Base-by-base conservation (phyloP, 1,140 invertebrate species). In the Cyclina sinensis region DNA sequence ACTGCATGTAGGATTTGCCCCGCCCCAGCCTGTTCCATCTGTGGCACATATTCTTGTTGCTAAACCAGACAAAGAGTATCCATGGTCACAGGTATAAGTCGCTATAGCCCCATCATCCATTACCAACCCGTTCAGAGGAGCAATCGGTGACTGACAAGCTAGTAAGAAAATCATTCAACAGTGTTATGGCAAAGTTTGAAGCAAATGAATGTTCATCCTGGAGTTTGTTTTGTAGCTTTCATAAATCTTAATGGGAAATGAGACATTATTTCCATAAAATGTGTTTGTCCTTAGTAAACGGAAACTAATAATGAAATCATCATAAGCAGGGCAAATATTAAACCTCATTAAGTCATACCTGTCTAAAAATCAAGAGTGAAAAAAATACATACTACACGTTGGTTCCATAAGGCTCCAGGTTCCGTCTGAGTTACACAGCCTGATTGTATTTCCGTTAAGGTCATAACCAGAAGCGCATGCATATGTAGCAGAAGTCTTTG, bases 341-440 rank as follows among this genome's bases (percentile, higher is more conserved):
- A n/a, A n/a, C n/a, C n/a, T n/a, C n/a, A n/a, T n/a, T n/a, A n/a
- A n/a, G n/a, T n/a, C n/a, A n/a, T n/a, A n/a, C n/a, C n/a, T n/a
- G n/a, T n/a, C n/a, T n/a, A n/a, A n/a, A n/a, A n/a, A n/a, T n/a
- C n/a, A n/a, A n/a, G n/a, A n/a, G n/a, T n/a, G n/a, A n/a, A n/a
- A n/a, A n/a, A 43, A 43, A 43, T 35, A 79, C 85, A 51, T 87
- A 87, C 85, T 80, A 30, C 85, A 87, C 24, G 85, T 87, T 18
- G 85, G 85, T 46, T 76, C 59, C 48, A 46, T 24, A 0, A 87
- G 37, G 21, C 54, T 87, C 85, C 85, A 87, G 7, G 74, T 87
- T 32, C 85, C 85, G 27, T 87, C 85, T 18, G 57, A 32, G 59
- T 80, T 87, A 80, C 85, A 87, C 43, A 87, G 30, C 21, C 85